Conservation (phyloP, 2,113 vertebrate species). For the Anser cygnoides region DNA sequence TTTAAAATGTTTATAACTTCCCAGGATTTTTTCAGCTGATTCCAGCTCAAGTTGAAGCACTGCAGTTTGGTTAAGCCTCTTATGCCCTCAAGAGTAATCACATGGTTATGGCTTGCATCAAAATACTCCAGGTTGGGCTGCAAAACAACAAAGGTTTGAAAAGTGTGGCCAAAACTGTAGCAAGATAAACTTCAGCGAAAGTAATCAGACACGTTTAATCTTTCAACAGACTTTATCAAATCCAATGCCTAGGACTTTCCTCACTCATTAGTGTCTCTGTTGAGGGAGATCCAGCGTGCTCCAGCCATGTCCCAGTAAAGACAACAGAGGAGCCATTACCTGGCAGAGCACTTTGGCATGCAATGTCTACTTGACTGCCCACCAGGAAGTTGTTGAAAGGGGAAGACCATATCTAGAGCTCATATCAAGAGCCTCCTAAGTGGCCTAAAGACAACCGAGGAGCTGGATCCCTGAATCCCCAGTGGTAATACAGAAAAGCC, state of each 20-base stretch:
- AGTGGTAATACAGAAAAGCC: background rate
- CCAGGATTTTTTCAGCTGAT: conserved; percentile 77
- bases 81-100: conserved; percentile 80
- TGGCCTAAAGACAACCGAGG: background rate
- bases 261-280: background rate
- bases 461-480: background rate
- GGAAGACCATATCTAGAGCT: background rate
- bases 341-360: too few species aligned
- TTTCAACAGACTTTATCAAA: background rate
- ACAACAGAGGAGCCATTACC: background rate
- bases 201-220: background rate
- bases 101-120: conserved; percentile 81
- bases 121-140: conserved; percentile 84
- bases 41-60: conserved; percentile 85
- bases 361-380: background rate
- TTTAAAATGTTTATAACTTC: conserved; percentile 76
- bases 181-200: background rate
- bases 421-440: background rate
- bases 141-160: background rate
- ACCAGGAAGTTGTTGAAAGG: background rate
- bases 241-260: background rate
- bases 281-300: background rate
- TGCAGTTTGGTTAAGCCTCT: conserved; percentile 76
- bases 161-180: background rate
- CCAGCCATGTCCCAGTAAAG: background rate